phyloP scores from a whole-genome alignment of 2,888 invertebrate species.

The Callyntrura sp. region DNA sequence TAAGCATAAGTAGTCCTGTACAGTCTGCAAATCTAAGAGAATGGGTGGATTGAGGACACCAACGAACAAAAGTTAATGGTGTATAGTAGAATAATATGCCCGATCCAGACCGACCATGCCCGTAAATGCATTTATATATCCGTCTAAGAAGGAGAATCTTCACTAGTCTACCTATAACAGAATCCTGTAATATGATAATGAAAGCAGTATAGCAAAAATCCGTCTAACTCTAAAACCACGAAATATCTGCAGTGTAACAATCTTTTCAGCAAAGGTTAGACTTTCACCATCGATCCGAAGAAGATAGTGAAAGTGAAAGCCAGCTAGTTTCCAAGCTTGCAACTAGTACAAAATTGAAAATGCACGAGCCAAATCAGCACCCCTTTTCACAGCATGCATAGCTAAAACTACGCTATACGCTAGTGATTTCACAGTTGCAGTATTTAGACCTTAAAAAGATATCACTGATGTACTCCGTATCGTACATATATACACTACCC shows the following conservation, averaged over 20 bases:
- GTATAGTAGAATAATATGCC: conserved; percentile 13
- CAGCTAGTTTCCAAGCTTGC: background rate
- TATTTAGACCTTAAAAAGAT: too few species aligned
- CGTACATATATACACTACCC: too few species aligned
- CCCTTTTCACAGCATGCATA: background rate
- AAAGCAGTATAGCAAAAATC: background rate
- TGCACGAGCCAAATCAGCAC: background rate
- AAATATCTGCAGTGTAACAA: conserved; percentile 53
- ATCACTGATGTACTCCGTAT: too few species aligned
- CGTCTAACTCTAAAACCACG: conserved; percentile 3
- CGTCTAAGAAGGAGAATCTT: background rate
- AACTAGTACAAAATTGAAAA: background rate
- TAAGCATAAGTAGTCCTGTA: background rate
- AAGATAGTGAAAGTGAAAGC: conserved; percentile 27
- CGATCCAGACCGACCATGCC: background rate
- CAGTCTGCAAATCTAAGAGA: conserved; percentile 15
- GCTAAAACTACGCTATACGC: background rate
- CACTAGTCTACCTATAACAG: background rate
- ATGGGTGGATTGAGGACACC: conserved; percentile 41
- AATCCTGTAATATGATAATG: background rate
- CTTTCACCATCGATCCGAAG: conserved; percentile 42
- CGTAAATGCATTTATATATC: conserved; percentile 1
- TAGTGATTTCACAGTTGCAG: background rate
- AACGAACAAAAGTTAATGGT: conserved; percentile 26
- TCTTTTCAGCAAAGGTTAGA: background rate